Base-by-base conservation (phyloP, 2,113 vertebrate genomes). In the Oceanodroma tethys region DNA sequence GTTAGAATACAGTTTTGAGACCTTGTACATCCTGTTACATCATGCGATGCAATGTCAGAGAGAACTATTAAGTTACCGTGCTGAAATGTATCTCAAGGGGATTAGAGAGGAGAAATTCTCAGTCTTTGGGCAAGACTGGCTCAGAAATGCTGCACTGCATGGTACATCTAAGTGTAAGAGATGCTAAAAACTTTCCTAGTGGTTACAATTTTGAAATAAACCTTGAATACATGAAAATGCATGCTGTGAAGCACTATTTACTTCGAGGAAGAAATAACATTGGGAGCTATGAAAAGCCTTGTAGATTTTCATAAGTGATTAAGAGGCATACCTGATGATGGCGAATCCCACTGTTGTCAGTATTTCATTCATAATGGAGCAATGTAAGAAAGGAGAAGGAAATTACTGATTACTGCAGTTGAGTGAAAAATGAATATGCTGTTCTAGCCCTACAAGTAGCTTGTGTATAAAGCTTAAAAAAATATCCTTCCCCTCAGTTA, bases 1-100 rank as follows among this genome's bases (percentile, higher is more conserved):
- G 11, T 58, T 78, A 55, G 90, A 93, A 92, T 63, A n/a, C 1
- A 59, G 30, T 17, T 96, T 94, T 88, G 71, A 92, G 70, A 40
- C 22, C 1, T 36, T 84, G 15, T 38, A 16, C 22, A 40, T 60
- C 36, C 40, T 68, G 5, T 76, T 83, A 25, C 3, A 0, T 84
- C 29, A 36, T 19, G 9, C 0, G 0, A 58, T 62, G 7, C 25
- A 26, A 1, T 47, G 32, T 48, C 62, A 53, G 80, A n/a, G 29
- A 83, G 21, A 36, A 43, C 45, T 58, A 34, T 38, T 23, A 38
- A 81, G 22, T 76, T 68, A 47, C 3, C 4, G 1, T 30, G 32
- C 29, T 70, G 63, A 93, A 86, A 80, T 48, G 3, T 40, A 22
- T 53, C 25, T 79, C 10, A 60, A 3, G 36, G 30, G 70, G 15